Evolutionary conservation across 2,113 vertebrate genomes (phyloP), one percentile per base, ranked within the genome.

Genomic region (Prionailurus bengalensis): DNA sequence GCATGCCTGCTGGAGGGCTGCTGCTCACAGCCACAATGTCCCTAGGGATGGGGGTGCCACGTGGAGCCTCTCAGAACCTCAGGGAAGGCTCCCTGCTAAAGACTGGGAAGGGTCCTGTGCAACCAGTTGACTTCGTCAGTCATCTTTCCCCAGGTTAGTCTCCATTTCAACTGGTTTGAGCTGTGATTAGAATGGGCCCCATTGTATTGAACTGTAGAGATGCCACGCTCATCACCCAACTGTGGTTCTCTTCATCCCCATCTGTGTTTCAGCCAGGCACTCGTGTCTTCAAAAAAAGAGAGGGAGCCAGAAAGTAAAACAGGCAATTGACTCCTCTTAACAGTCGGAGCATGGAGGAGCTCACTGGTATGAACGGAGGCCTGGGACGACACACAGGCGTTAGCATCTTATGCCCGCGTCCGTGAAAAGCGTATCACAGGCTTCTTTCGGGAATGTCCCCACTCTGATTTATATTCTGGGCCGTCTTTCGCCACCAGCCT

Each of bases 321-420:
- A 12, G 63, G 7, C 3, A 31, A 13, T 66, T 63, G 23, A 9
- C 33, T 80, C 17, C 31, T 81, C 15, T 15, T 39, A 16, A 16
- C 2, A n/a, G 23, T 42, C 10, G 15, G n/a, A 39, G 15, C 15
- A 0, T 42, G 31, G 39, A 10, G 25, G 25, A 65, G 29, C 45
- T 66, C 78, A 7, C n/a, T 2, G 12, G 33, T 9, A 3, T 7
- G 7, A 7, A 2, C 53, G 17, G 81, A 58, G 19, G 10, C 10
- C 23, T 2, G 25, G n/a, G n/a, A 29, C 4, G 33, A 19, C 84
- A 42, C 11, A 0, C 25, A 15, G 12, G 11, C 36, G 0, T n/a
- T 42, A 1, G 25, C 0, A 3, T 48, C 53, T 48, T 33, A 9
- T 11, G 14, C 21, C 10, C 10, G 0, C 3, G 8, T 79, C 82